These are phyloP conservation scores for Halocaridina rubra DNA, from an alignment of 2,888 invertebrate species.

Conservation along the genomic window DNA sequence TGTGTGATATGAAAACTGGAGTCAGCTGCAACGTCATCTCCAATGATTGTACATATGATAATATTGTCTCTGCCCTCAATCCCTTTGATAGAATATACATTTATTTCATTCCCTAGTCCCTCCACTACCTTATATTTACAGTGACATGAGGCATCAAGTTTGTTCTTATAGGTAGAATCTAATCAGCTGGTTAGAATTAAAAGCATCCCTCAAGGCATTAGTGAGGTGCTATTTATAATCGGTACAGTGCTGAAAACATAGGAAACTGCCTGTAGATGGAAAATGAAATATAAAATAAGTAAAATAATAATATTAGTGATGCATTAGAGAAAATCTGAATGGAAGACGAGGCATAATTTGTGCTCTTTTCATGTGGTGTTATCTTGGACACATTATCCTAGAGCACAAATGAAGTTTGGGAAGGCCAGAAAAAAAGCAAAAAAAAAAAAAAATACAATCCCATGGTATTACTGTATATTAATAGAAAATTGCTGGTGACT, in stretches of 20 bases:
- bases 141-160: slow-evolving; percentile 10
- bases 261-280: not conserved
- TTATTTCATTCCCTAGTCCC: slow-evolving; percentile 22
- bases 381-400: not conserved
- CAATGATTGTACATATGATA: slow-evolving; percentile 35
- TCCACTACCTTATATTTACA: slow-evolving; percentile 17
- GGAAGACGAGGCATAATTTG: not conserved
- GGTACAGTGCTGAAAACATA: not conserved
- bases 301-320: not conserved
- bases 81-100: not conserved
- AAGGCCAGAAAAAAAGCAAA: not conserved
- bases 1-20: no score
- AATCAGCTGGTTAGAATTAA: slow-evolving; percentile 24
- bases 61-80: no score
- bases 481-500: no score
- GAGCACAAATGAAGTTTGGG: not conserved
- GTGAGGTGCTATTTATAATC: not conserved
- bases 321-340: not conserved
- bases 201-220: slow-evolving; percentile 2
- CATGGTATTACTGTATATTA: not conserved
- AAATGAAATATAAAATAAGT: not conserved
- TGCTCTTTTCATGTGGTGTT: not conserved
- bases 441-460: not conserved
- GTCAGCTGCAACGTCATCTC: no score
- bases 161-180: slow-evolving; percentile 32